Conservation (phyloP, 1,140 invertebrate species). For the Drosophila truncata region DNA sequence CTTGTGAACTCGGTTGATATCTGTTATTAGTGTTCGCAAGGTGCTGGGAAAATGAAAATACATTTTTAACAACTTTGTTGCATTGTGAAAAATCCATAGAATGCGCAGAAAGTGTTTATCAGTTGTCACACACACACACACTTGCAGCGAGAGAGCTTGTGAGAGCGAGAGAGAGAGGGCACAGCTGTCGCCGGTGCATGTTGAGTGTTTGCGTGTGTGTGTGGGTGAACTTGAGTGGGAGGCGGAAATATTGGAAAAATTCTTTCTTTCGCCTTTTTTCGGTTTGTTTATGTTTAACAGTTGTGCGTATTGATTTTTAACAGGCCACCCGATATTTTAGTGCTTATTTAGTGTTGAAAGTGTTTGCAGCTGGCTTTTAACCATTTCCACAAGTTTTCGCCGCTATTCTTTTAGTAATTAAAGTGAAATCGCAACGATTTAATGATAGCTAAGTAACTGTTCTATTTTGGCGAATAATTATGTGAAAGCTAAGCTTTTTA, state of each 20-base stretch:
- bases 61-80: constrained; percentile 5
- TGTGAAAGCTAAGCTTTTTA: constrained; percentile 14
- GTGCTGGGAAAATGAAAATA: background rate
- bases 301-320: constrained; percentile 56
- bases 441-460: constrained; percentile 1
- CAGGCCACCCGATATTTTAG: constrained; percentile 35
- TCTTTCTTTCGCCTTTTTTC: constrained; percentile 25
- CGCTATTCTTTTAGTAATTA: constrained; percentile 1
- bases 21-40: background rate
- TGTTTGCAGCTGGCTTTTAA: background rate
- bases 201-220: constrained; percentile 8
- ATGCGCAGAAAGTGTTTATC: constrained; percentile 49
- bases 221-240: constrained; percentile 62
- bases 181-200: constrained; percentile 44
- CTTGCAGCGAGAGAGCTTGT: constrained; percentile 1
- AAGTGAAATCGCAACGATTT: constrained; percentile 13
- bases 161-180: constrained; percentile 11
- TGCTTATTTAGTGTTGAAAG: constrained; percentile 8
- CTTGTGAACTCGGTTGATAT: background rate
- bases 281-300: constrained; percentile 58
- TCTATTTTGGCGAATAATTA: constrained; percentile 12
- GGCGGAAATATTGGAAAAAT: constrained; percentile 59
- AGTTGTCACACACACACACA: constrained; percentile 22
- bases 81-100: constrained; percentile 51
- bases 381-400: background rate